Conservation (phyloP, 1,140 invertebrate species). For the Ceratitis capitata region DNA sequence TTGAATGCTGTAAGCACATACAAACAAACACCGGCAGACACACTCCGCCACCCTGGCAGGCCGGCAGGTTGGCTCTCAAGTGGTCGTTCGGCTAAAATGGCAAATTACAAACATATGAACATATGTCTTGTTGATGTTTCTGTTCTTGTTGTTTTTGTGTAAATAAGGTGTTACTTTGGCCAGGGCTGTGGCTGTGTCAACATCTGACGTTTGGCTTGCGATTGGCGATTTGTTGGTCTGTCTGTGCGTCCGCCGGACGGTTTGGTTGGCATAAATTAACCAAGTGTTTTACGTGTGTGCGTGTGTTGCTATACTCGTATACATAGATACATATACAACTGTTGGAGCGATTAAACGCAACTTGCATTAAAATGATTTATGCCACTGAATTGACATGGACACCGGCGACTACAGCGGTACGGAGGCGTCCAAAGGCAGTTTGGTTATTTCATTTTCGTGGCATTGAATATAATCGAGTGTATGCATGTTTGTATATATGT, state of each 20-base stretch:
- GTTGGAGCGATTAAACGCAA: neutral
- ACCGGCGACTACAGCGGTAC: neutral
- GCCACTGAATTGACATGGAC: neutral
- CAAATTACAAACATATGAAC: neutral
- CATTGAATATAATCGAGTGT: no score
- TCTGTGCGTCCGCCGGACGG: no score
- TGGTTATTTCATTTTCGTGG: neutral
- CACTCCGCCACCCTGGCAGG: neutral
- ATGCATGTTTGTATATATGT: neutral
- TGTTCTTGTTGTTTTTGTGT: neutral
- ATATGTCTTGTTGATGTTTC: neutral
- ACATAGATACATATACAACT: neutral
- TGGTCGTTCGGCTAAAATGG: neutral
- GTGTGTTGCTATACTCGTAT: neutral
- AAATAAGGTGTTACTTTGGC: conserved; percentile 35
- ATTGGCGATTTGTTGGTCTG: neutral
- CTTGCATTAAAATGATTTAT: conserved; percentile 17
- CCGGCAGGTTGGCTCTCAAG: neutral
- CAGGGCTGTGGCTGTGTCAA: conserved; percentile 30
- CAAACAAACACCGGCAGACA: neutral
- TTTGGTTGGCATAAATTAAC: conserved; percentile 17
- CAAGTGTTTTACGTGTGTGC: neutral
- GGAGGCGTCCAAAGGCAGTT: neutral
- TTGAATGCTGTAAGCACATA: neutral
- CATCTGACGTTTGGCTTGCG: conserved; percentile 28